These are phyloP conservation scores for Taphrorychus bicolor DNA, from an alignment of 2,888 invertebrate genomes.

Conservation along the genomic window DNA sequence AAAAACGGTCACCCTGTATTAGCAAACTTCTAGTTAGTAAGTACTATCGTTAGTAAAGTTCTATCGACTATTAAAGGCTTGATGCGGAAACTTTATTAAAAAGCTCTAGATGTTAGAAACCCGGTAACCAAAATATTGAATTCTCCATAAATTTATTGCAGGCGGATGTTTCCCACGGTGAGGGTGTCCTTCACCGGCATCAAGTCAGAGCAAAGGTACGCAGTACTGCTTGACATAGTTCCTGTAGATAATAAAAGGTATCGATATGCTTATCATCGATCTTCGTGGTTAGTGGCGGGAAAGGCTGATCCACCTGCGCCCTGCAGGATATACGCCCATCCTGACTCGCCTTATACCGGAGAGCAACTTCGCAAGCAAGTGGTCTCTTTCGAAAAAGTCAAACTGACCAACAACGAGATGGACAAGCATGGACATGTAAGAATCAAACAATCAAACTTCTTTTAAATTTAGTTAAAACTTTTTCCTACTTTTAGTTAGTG, in stretches of 20 bases:
- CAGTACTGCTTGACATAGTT: conserved; percentile 94
- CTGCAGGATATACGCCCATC: conserved; percentile 92
- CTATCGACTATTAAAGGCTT: too few relatives aligned
- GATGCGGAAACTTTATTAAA: too few relatives aligned
- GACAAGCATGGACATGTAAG: conserved; percentile 94
- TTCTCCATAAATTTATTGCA: too few relatives aligned
- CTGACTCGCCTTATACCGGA: conserved; percentile 94
- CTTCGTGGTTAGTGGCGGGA: conserved; percentile 97
- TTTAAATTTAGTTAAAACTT: background rate
- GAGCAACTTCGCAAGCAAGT: conserved; percentile 96
- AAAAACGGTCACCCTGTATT: too few relatives aligned
- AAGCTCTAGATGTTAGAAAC: too few relatives aligned
- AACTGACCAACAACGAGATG: conserved; percentile 98
- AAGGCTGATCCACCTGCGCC: conserved; percentile 98
- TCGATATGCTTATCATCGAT: conserved; percentile 97
- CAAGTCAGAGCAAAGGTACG: conserved; percentile 84
- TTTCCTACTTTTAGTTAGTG: conserved; percentile 69
- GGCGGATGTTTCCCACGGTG: conserved; percentile 98
- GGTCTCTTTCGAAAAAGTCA: conserved; percentile 98
- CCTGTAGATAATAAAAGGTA: conserved; percentile 96
- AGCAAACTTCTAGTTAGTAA: too few relatives aligned
- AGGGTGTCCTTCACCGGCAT: conserved; percentile 90
- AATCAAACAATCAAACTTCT: conserved; percentile 41
- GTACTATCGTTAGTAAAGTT: too few relatives aligned
- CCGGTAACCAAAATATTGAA: too few relatives aligned